Evolutionary conservation across 2,888 invertebrate species (phyloP).

Genomic region (Dexiosoma caninum): DNA sequence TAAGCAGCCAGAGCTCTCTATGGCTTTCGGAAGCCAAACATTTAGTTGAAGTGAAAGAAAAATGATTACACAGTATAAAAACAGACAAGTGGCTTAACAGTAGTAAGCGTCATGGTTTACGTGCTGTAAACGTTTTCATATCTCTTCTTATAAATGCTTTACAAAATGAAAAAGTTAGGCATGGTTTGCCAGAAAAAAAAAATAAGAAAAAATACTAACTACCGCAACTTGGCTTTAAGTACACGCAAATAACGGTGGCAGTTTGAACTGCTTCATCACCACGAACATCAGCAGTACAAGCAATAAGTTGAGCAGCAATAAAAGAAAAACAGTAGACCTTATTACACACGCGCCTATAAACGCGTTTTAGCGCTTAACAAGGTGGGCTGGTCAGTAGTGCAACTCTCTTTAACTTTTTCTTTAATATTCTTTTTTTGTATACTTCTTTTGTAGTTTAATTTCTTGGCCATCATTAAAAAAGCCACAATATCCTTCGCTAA

Average conservation of each 20-base stretch:
- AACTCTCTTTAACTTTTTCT: slow-evolving; percentile 47
- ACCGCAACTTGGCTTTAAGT: background rate
- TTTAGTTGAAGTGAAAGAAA: background rate
- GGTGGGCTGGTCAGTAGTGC: slow-evolving; percentile 56
- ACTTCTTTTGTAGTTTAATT: slow-evolving; percentile 7
- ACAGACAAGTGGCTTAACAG: slow-evolving; percentile 57
- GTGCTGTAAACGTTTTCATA: slow-evolving; percentile 54
- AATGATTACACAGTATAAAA: background rate
- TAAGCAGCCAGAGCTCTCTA: background rate
- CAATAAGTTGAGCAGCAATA: background rate
- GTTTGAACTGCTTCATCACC: slow-evolving; percentile 41
- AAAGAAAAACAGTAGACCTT: slow-evolving; percentile 13
- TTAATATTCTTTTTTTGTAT: background rate
- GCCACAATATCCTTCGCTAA: slow-evolving; percentile 27
- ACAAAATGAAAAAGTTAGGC: slow-evolving; percentile 1
- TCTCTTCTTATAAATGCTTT: slow-evolving; percentile 63
- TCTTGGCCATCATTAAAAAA: slow-evolving; percentile 3
- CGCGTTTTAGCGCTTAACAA: slow-evolving; percentile 66
- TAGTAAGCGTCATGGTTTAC: slow-evolving; percentile 62
- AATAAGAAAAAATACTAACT: no score
- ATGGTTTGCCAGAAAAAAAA: background rate
- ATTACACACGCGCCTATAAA: slow-evolving; percentile 58
- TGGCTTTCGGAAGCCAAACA: background rate
- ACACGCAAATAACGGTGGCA: slow-evolving; percentile 55
- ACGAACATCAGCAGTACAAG: slow-evolving; percentile 13